These are phyloP conservation scores for Mantis religiosa DNA, from an alignment of 2,888 invertebrate genomes.

Conservation along the genomic window DNA sequence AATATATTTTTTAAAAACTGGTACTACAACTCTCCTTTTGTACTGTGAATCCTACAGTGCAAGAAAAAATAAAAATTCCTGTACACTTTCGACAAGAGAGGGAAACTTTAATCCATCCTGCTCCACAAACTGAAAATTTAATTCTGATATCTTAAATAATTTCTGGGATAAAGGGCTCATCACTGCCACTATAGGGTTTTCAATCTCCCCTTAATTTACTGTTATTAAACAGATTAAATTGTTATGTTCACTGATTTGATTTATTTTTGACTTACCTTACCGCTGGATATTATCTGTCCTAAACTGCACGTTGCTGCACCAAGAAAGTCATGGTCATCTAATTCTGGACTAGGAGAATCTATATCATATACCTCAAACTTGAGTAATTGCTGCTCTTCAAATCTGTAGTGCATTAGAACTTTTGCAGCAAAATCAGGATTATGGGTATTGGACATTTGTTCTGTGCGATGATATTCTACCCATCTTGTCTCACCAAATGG, in stretches of 20 bases:
- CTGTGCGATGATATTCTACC: slow-evolving; percentile 45
- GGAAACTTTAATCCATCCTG: too few species aligned
- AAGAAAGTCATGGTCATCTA: slow-evolving; percentile 46
- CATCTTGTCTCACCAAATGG: slow-evolving; percentile 42
- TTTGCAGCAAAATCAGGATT: slow-evolving; percentile 52
- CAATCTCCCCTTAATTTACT: too few species aligned
- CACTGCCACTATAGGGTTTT: too few species aligned
- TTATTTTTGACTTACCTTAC: slow-evolving; percentile 24
- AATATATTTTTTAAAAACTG: too few species aligned
- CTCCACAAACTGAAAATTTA: too few species aligned
- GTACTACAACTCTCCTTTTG: too few species aligned
- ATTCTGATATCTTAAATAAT: too few species aligned
- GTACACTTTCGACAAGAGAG: too few species aligned
- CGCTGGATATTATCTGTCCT: slow-evolving; percentile 45
- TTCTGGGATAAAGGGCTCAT: too few species aligned
- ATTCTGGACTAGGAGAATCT: slow-evolving; percentile 39
- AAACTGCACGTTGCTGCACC: slow-evolving; percentile 51
- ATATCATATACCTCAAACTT: slow-evolving; percentile 49
- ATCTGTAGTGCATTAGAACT: slow-evolving; percentile 51
- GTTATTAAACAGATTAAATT: background rate
- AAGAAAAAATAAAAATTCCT: too few species aligned
- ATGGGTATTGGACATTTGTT: slow-evolving; percentile 45
- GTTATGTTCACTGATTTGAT: background rate
- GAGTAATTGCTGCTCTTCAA: slow-evolving; percentile 54
- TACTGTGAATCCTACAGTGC: too few species aligned